Evolutionary conservation across 2,113 vertebrate genomes (phyloP).

Genomic region (Cisticola juncidis): DNA sequence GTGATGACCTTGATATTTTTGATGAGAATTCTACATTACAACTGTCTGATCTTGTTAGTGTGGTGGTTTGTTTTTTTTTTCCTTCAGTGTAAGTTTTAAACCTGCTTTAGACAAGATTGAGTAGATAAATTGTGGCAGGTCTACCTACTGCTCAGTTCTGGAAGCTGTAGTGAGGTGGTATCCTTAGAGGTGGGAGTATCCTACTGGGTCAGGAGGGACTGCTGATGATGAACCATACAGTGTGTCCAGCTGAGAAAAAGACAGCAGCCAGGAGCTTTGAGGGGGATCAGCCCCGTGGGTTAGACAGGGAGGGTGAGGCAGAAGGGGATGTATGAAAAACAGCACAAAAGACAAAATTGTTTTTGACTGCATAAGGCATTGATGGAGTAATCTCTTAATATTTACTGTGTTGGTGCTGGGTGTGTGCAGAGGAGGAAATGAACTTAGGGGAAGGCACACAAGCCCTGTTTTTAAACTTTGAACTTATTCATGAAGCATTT

Average conservation of each 20-base stretch:
- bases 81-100: not conserved
- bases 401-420: accelerated
- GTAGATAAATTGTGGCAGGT: not conserved
- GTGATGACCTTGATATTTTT: not conserved
- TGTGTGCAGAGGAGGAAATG: not conserved
- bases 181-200: not conserved
- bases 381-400: not conserved
- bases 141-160: not conserved
- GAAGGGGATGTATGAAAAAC: not conserved
- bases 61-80: not conserved
- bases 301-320: not conserved
- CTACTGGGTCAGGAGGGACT: not conserved
- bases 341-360: not conserved
- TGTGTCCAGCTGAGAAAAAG: not conserved
- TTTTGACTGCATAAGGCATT: accelerated
- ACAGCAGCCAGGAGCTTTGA: not conserved
- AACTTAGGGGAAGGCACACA: not conserved
- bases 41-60: not conserved
- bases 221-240: not conserved
- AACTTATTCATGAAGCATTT: accelerated
- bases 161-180: not conserved
- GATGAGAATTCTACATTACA: not conserved
- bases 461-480: not conserved
- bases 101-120: not conserved
- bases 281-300: not conserved